phyloP scores from a whole-genome alignment of 1,140 invertebrate genomes.

The Pararge aegeria region DNA sequence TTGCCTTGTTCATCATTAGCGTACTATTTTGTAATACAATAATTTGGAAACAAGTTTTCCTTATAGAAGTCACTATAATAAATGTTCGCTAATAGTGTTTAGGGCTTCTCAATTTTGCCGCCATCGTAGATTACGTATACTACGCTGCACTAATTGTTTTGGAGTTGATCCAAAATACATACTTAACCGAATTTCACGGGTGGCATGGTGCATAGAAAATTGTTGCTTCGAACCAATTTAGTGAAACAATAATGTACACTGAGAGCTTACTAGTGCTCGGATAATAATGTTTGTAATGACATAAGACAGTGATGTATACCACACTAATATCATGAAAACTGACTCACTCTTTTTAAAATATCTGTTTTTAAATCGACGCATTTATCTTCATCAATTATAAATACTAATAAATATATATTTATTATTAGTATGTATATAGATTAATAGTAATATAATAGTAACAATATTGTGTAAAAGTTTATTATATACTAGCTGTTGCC shows the following conservation, averaged over 20 bases:
- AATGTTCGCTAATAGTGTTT: conserved; percentile 5
- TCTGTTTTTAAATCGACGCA: too few species aligned
- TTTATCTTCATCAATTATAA: too few species aligned
- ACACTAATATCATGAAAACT: too few species aligned
- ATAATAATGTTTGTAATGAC: not conserved
- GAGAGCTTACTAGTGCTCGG: not conserved
- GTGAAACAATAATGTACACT: conserved; percentile 22
- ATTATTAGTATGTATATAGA: too few species aligned
- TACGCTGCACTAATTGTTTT: conserved; percentile 71
- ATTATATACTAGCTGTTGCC: too few species aligned
- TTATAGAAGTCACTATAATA: not conserved
- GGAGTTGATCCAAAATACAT: conserved; percentile 69
- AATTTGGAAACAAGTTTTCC: not conserved
- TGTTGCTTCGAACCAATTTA: conserved; percentile 44
- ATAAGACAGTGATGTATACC: not conserved
- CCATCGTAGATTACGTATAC: conserved; percentile 31
- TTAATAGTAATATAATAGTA: too few species aligned
- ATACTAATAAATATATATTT: too few species aligned
- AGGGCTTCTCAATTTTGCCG: conserved; percentile 23
- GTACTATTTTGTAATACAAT: too few species aligned
- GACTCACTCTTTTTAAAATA: too few species aligned
- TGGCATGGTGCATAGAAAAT: conserved; percentile 56
- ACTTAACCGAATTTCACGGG: conserved; percentile 70
- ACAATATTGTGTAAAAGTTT: too few species aligned
- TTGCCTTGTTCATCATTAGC: too few species aligned